Evolutionary conservation across 2,888 invertebrate species (phyloP).

Genomic region (Philonicus albiceps): DNA sequence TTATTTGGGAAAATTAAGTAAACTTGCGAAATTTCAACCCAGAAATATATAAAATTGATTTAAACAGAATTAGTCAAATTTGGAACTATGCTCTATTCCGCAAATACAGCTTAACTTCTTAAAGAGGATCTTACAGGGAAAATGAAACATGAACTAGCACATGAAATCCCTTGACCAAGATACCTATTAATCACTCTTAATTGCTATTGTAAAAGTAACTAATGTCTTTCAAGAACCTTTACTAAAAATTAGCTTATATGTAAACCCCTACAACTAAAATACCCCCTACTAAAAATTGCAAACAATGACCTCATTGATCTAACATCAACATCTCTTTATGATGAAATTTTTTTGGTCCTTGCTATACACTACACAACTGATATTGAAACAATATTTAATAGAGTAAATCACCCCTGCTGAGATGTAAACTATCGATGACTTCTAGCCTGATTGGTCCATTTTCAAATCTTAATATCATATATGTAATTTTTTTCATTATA

Average conservation of each 20-base stretch:
- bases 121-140: no score
- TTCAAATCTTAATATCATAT: no score
- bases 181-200: constrained; percentile 70
- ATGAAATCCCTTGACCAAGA: no score
- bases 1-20: neutral
- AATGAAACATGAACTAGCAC: no score
- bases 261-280: constrained; percentile 63
- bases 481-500: no score
- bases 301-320: constrained; percentile 69
- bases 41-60: neutral
- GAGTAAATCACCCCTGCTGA: constrained; percentile 74
- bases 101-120: no score
- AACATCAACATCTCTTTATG: constrained; percentile 70
- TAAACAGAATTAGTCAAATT: neutral
- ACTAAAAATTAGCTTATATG: constrained; percentile 67
- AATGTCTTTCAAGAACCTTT: constrained; percentile 67
- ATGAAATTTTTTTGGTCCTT: constrained; percentile 78
- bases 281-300: constrained; percentile 68
- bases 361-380: constrained; percentile 75
- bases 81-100: no score
- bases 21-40: neutral
- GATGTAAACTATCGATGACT: constrained; percentile 76
- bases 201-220: constrained; percentile 68
- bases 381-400: constrained; percentile 71
- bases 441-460: no score